Conservation (phyloP, 53 echinoderm and acorn worm genomes). For the Astropecten irregularis region DNA sequence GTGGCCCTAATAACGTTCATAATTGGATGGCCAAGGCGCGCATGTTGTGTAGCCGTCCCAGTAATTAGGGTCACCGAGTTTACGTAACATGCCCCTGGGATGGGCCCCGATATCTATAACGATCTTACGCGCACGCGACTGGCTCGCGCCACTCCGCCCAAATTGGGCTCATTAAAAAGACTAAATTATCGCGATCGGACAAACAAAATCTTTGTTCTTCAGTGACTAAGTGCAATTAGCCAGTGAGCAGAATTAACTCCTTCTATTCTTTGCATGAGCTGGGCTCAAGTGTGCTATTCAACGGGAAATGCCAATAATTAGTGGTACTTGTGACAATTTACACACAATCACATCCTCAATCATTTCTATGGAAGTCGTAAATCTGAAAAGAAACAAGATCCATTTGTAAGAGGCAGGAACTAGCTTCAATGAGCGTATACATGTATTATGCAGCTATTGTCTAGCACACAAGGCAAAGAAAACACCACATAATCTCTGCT, state of each 20-base stretch:
- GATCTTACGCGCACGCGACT: not conserved
- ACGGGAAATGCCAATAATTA: not conserved
- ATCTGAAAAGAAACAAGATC: no score
- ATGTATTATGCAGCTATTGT: no score
- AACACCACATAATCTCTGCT: no score
- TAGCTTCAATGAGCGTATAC: no score
- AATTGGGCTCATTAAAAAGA: not conserved
- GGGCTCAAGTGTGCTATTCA: not conserved
- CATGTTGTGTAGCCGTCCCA: not conserved
- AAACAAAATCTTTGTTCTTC: constrained; percentile 3
- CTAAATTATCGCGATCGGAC: not conserved
- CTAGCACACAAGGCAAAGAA: no score
- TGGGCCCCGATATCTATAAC: not conserved
- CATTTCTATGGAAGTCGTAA: no score
- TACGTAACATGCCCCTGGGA: constrained; percentile 43
- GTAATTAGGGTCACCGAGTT: constrained; percentile 39
- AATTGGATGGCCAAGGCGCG: constrained; percentile 29
- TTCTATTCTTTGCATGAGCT: no score
- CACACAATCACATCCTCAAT: no score
- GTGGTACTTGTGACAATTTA: not conserved
- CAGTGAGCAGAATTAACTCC: not conserved
- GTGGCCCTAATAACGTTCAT: not conserved
- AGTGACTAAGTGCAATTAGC: constrained; percentile 16
- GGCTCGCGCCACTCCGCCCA: not conserved
- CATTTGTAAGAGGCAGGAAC: no score